Conservation (phyloP, 1,140 invertebrate genomes). For the Thaumatotibia leucotreta region DNA sequence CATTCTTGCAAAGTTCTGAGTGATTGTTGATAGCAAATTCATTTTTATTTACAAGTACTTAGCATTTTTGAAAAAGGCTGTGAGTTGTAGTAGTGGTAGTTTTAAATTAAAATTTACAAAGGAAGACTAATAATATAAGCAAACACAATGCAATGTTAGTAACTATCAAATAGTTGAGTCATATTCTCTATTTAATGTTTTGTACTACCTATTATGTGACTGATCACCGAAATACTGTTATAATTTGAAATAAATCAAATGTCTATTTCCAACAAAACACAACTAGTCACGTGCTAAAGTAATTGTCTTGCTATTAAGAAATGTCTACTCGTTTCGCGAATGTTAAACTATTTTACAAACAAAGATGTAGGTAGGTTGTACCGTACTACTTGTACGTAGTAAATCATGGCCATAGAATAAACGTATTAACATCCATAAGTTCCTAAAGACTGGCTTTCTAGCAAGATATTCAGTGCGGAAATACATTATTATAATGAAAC, state of each 20-base stretch:
- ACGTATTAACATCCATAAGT: not conserved
- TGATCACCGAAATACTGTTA: too few relatives aligned
- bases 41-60: too few relatives aligned
- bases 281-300: not conserved
- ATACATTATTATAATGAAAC: constrained; percentile 30
- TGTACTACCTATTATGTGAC: too few relatives aligned
- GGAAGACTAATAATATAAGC: not conserved
- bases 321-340: not conserved
- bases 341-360: not conserved
- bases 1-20: too few relatives aligned
- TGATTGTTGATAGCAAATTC: too few relatives aligned
- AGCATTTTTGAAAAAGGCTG: not conserved
- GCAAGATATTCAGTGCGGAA: constrained; percentile 23
- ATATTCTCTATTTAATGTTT: too few relatives aligned
- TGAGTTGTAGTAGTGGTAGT: too few relatives aligned
- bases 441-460: not conserved
- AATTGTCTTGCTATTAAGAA: not conserved
- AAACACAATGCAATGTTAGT: not conserved
- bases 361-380: not conserved
- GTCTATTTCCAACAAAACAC: too few relatives aligned
- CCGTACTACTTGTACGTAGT: not conserved
- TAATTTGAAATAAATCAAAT: not conserved
- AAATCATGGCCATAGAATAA: not conserved
- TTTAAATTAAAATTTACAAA: too few relatives aligned
- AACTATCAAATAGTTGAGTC: too few relatives aligned